These are phyloP conservation scores for Atherinomorus stipes DNA, from an alignment of 2,113 vertebrate species.

Conservation along the genomic window DNA sequence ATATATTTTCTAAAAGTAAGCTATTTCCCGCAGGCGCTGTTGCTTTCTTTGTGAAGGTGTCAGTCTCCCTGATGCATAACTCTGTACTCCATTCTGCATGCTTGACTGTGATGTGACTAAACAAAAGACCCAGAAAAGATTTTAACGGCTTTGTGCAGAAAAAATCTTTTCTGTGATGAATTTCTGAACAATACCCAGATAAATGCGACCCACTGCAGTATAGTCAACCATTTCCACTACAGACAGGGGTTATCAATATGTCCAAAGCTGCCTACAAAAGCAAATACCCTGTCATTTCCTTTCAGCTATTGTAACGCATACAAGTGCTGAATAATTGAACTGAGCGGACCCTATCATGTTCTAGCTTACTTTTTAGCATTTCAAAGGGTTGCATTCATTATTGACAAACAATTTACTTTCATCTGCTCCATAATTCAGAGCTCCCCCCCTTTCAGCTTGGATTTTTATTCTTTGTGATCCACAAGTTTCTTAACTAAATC, in stretches of 20 bases:
- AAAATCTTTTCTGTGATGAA: conserved; percentile 34
- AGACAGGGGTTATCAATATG: conserved; percentile 45
- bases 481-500: conserved; percentile 22
- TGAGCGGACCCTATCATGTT: conserved; percentile 75
- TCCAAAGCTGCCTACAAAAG: conserved; percentile 23
- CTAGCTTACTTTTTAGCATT: conserved; percentile 76
- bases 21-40: conserved; percentile 10
- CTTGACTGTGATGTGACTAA: conserved; percentile 4
- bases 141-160: conserved; percentile 12
- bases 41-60: conserved; percentile 29
- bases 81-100: conserved; percentile 4
- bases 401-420: conserved; percentile 82
- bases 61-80: conserved; percentile 34
- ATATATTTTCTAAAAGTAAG: neutral
- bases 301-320: conserved; percentile 56
- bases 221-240: neutral
- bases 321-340: conserved; percentile 77
- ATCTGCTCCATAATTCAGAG: conserved; percentile 75
- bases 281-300: conserved; percentile 59
- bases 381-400: conserved; percentile 80
- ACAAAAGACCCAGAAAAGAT: neutral
- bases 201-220: neutral
- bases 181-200: neutral
- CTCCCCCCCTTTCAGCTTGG: conserved; percentile 58
- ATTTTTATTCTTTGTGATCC: conserved; percentile 23